Percentiles rank a stretch among this genome's conserved stretches.
Evolutionary conservation across 2,797 vertebrate genomes (phyloP).

Genomic region (Tokudaia muenninki): DNA sequence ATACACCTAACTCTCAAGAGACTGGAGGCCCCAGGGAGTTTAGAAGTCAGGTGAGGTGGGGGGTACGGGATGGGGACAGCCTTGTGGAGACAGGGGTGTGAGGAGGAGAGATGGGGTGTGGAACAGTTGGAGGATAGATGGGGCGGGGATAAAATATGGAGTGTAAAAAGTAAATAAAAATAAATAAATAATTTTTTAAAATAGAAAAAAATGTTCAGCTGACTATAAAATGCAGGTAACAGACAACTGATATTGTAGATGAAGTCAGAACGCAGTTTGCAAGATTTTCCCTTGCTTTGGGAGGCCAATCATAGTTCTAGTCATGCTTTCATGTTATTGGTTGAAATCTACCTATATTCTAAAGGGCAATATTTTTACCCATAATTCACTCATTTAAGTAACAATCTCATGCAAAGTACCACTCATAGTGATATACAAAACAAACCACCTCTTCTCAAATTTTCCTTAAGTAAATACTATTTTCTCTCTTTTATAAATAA

Average conservation of each 20-base stretch:
- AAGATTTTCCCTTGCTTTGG: neutral
- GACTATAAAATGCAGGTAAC: neutral
- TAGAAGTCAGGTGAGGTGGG: no score
- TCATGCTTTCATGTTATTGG: neutral
- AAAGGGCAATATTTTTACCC: neutral
- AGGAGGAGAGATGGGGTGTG: no score
- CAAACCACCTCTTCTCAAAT: neutral
- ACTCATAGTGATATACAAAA: neutral
- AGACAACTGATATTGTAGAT: neutral
- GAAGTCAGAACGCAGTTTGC: neutral
- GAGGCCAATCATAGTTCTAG: neutral
- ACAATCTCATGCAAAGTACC: neutral
- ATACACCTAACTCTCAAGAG: no score
- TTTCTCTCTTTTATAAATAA: slow-evolving; percentile 13
- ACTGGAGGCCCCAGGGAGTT: no score
- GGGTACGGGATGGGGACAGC: no score
- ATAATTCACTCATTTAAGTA: neutral
- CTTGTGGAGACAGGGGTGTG: no score
- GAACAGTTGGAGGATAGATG: no score
- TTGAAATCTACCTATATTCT: neutral
- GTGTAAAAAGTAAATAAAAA: no score
- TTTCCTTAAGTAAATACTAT: neutral
- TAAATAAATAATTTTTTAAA: no score
- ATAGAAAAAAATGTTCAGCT: neutral
- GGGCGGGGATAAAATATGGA: no score